Evolutionary conservation across 2,797 vertebrate genomes (phyloP).

Genomic region (Hydrophis major): DNA sequence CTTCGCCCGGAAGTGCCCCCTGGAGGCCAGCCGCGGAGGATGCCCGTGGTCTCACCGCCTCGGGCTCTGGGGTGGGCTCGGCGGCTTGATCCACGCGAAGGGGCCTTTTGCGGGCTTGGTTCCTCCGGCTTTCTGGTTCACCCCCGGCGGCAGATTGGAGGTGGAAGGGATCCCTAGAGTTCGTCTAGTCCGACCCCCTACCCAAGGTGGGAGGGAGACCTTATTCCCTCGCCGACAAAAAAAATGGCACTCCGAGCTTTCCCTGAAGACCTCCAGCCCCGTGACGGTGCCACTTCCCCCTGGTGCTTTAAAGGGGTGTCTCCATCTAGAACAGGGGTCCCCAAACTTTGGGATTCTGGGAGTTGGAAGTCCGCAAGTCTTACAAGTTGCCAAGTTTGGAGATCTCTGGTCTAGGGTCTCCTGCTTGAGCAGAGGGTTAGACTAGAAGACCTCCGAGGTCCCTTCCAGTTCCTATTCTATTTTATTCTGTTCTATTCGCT

Average conservation of each 20-base stretch:
- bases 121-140: not conserved
- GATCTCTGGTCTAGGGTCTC: too few species aligned
- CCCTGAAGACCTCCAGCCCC: not conserved
- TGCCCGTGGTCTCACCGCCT: too few species aligned
- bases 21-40: not conserved
- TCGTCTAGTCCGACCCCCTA: not conserved
- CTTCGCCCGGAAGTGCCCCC: not conserved
- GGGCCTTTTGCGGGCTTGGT: not conserved
- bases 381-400: too few species aligned
- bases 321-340: too few species aligned
- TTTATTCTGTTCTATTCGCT: too few species aligned
- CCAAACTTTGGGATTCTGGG: too few species aligned
- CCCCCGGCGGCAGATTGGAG: not conserved
- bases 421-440: too few species aligned
- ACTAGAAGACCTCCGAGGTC: too few species aligned
- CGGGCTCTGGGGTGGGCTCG: too few species aligned
- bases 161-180: not conserved
- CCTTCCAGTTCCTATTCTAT: too few species aligned
- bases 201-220: not conserved
- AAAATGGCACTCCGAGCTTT: too few species aligned
- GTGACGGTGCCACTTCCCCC: not conserved
- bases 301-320: not conserved
- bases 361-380: too few species aligned
- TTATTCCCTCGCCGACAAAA: not conserved
- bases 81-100: not conserved